Conservation (phyloP, 1,140 invertebrate species). For the Tetramorium simillimum region DNA sequence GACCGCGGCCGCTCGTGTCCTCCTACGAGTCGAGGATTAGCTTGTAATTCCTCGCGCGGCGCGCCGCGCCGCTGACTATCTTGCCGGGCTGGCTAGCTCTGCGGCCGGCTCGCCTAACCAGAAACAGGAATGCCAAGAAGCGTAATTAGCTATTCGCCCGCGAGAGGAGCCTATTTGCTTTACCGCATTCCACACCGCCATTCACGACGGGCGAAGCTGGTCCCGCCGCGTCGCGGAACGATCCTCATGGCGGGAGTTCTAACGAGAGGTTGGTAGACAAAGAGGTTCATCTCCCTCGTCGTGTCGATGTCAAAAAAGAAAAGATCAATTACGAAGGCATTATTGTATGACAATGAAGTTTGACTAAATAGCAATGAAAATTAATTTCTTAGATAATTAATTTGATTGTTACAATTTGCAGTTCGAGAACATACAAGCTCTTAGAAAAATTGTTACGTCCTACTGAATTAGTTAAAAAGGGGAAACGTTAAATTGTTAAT, state of each 20-base stretch:
- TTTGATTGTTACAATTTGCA: not conserved
- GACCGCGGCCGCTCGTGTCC: slow-evolving; percentile 84
- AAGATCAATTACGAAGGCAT: not conserved
- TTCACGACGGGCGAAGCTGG: slow-evolving; percentile 71
- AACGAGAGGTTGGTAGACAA: slow-evolving; percentile 46
- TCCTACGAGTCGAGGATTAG: slow-evolving; percentile 84
- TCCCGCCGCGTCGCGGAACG: slow-evolving; percentile 52
- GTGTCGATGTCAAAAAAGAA: not conserved
- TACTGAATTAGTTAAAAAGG: not conserved
- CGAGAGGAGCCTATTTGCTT: slow-evolving; percentile 83
- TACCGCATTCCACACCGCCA: slow-evolving; percentile 82
- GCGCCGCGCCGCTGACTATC: slow-evolving; percentile 20
- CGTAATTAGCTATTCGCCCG: slow-evolving; percentile 84
- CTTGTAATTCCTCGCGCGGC: slow-evolving; percentile 81
- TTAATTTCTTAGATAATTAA: not conserved
- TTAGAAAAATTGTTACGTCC: not conserved
- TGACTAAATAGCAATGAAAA: not conserved
- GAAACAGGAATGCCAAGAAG: slow-evolving; percentile 85
- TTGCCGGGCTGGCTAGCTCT: slow-evolving; percentile 17
- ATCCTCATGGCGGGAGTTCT: slow-evolving; percentile 33
- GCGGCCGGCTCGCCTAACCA: slow-evolving; percentile 78
- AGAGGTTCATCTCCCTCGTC: slow-evolving; percentile 9
- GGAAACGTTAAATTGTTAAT: not conserved
- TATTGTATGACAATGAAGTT: not conserved
- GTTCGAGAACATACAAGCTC: no score